A percentile compares a stretch with the other conserved stretches of the same genome.
These are phyloP conservation scores for Wiebesia pumilae DNA, from an alignment of 1,140 invertebrate genomes.

Conservation along the genomic window DNA sequence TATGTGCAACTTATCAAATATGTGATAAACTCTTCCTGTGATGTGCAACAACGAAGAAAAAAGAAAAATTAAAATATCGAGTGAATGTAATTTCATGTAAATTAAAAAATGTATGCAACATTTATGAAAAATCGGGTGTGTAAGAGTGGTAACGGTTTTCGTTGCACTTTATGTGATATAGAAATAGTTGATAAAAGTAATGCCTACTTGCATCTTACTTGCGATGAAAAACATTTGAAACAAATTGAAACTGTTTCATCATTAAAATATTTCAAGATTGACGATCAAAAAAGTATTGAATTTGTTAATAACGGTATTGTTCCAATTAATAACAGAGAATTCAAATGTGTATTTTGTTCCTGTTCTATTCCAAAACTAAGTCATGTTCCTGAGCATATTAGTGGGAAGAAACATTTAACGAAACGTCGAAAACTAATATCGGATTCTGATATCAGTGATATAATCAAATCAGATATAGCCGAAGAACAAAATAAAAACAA, in stretches of 20 bases:
- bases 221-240: constrained; percentile 22
- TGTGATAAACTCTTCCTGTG: constrained; percentile 17
- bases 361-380: constrained; percentile 31
- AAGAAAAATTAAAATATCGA: not conserved
- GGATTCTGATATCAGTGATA: not conserved
- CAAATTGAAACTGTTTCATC: not conserved
- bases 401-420: constrained; percentile 38
- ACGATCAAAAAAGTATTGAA: constrained; percentile 26
- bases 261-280: constrained; percentile 16
- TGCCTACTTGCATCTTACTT: not conserved
- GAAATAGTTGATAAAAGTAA: not conserved
- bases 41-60: constrained; percentile 17
- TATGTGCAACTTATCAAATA: not conserved
- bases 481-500: no score
- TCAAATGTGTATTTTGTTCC: constrained; percentile 36
- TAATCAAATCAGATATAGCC: no score
- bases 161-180: constrained; percentile 23
- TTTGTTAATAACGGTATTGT: constrained; percentile 44
- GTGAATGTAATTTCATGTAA: not conserved
- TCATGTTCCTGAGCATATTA: constrained; percentile 42
- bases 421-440: constrained; percentile 9
- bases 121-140: constrained; percentile 42
- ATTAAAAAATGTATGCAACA: constrained; percentile 19
- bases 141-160: not conserved
- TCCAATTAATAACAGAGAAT: constrained; percentile 22